Evolutionary conservation across 2,888 invertebrate species (phyloP).

Genomic region (Pollenia labialis): DNA sequence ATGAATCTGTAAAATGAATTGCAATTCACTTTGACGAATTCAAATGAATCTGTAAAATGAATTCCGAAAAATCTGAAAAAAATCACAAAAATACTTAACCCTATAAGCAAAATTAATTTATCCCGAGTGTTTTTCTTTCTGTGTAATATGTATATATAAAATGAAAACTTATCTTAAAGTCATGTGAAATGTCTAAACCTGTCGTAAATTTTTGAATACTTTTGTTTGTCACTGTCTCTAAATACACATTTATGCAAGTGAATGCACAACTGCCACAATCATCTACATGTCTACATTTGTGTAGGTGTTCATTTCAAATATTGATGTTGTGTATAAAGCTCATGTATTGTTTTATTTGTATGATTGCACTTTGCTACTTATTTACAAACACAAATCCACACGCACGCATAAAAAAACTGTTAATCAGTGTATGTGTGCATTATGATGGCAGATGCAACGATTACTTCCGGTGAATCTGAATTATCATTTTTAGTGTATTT

Average conservation of each 20-base stretch:
- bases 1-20: too few species aligned
- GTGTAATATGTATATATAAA: too few species aligned
- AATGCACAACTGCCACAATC: background rate
- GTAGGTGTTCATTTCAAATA: conserved; percentile 14
- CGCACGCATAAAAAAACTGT: background rate
- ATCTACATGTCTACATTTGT: background rate
- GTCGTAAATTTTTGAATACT: background rate
- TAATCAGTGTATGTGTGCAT: background rate
- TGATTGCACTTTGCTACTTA: background rate
- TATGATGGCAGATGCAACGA: conserved; percentile 2
- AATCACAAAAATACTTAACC: too few species aligned
- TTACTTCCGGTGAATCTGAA: conserved; percentile 15
- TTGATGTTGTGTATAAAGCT: background rate
- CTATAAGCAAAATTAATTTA: too few species aligned
- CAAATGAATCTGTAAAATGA: too few species aligned
- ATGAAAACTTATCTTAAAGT: too few species aligned
- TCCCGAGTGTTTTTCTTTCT: too few species aligned
- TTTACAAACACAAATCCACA: background rate
- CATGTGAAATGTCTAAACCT: too few species aligned
- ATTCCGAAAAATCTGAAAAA: too few species aligned
- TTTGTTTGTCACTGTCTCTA: background rate
- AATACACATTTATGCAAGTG: conserved; percentile 4
- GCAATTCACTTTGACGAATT: too few species aligned
- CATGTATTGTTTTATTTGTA: background rate
- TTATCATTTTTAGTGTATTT: background rate